These are phyloP conservation scores for Metacarcinus magister DNA, from an alignment of 2,888 invertebrate genomes.

Conservation along the genomic window DNA sequence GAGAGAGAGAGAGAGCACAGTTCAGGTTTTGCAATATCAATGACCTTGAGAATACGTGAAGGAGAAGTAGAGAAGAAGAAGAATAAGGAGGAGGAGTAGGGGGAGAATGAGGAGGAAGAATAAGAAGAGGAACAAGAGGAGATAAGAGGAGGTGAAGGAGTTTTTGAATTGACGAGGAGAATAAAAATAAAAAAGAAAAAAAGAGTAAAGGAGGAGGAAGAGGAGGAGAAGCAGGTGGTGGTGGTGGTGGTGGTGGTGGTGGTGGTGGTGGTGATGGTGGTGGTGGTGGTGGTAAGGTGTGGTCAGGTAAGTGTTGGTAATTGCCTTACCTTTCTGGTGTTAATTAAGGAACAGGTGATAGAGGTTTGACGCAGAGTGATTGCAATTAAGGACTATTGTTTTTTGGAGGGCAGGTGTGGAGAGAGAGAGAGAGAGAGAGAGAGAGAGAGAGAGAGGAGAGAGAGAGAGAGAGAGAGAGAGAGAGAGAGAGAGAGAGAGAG, in stretches of 20 bases:
- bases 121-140: not conserved
- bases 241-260: not conserved
- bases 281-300: too few relatives aligned
- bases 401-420: not conserved
- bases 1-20: too few relatives aligned
- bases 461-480: not conserved
- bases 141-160: too few relatives aligned
- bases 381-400: too few relatives aligned
- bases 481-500: not conserved
- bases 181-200: not conserved
- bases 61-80: not conserved
- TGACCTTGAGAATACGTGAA: conserved; percentile 26
- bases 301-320: too few relatives aligned
- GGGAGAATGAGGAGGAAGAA: not conserved
- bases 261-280: too few relatives aligned
- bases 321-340: too few relatives aligned
- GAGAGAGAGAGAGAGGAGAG: not conserved
- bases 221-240: not conserved
- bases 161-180: not conserved
- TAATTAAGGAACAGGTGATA: too few relatives aligned
- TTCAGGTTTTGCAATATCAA: not conserved
- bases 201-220: not conserved
- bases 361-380: too few relatives aligned
- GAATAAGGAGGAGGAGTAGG: not conserved
- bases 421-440: not conserved